Percentiles rank a stretch among this genome's conserved stretches.
Conservation (phyloP, 2,797 vertebrate species). For the Carduelis carduelis region DNA sequence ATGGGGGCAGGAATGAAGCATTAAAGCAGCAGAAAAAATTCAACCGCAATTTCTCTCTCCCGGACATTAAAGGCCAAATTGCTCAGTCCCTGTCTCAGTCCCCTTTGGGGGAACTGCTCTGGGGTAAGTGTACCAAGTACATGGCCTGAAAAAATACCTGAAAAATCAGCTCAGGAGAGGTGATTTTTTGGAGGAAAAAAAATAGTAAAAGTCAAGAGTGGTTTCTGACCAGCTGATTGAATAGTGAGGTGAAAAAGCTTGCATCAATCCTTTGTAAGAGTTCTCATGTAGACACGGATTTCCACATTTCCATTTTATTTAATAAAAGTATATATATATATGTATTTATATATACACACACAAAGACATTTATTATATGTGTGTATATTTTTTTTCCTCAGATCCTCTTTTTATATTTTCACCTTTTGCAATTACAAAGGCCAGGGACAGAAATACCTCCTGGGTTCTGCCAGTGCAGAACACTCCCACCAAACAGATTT, state of each 20-base stretch:
- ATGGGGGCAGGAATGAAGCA: background rate
- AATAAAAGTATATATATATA: background rate
- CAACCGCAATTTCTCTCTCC: background rate
- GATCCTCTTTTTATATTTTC: slow-evolving; percentile 25
- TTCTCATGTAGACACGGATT: background rate
- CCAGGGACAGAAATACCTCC: slow-evolving; percentile 55
- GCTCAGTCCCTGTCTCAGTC: background rate
- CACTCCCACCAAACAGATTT: slow-evolving; percentile 62
- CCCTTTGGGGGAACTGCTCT: background rate
- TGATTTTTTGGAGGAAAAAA: background rate
- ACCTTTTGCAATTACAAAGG: slow-evolving; percentile 55
- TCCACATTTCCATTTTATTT: slow-evolving; percentile 53
- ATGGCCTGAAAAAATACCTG: background rate
- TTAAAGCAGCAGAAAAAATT: background rate
- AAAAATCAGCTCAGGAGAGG: background rate
- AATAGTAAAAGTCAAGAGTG: background rate
- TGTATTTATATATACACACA: slow-evolving; percentile 38
- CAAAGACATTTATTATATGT: slow-evolving; percentile 30
- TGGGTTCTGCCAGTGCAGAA: slow-evolving; percentile 47
- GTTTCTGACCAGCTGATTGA: background rate
- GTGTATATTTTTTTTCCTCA: background rate
- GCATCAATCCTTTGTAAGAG: slow-evolving; percentile 15
- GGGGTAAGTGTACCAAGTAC: background rate
- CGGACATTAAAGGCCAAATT: background rate
- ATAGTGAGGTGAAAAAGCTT: slow-evolving; percentile 14